Percentiles rank a stretch among this genome's conserved stretches.
Evolutionary conservation across 2,797 vertebrate species (phyloP).

Genomic region (Scolopax rusticola): DNA sequence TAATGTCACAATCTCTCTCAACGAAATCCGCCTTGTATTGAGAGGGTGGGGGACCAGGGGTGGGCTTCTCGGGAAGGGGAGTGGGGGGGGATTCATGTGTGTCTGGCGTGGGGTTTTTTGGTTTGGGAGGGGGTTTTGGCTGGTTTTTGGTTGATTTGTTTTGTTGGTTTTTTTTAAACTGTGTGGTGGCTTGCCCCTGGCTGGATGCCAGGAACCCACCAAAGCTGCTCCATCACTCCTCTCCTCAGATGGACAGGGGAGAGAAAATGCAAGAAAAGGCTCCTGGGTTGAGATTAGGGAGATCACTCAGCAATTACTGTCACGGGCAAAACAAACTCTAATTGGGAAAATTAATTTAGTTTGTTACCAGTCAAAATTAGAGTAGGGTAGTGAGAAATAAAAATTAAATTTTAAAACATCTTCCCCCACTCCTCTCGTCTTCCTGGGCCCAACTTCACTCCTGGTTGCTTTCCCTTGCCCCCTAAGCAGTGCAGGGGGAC

Average conservation of each 20-base stretch:
- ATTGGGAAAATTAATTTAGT: background rate
- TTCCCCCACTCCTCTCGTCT: background rate
- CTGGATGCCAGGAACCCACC: background rate
- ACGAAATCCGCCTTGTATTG: background rate
- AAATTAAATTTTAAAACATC: background rate
- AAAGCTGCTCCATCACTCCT: background rate
- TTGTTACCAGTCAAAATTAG: background rate
- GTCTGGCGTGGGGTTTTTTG: background rate
- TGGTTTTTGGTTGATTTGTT: too few relatives aligned
- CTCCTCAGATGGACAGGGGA: background rate
- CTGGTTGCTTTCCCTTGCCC: background rate
- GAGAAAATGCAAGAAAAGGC: background rate
- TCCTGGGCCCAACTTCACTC: background rate
- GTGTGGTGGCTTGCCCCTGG: background rate
- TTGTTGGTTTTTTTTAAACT: background rate
- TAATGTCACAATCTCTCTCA: background rate
- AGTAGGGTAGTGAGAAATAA: background rate
- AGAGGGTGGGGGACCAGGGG: accelerated
- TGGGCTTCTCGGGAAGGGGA: too few relatives aligned
- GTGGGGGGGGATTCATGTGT: too few relatives aligned
- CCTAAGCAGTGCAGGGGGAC: background rate
- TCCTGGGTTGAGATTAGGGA: background rate
- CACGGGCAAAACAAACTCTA: background rate
- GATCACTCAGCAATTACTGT: background rate
- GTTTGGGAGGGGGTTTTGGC: background rate